A percentile compares a stretch with the other conserved stretches of the same genome.
Conservation (phyloP, 2,888 invertebrate genomes). For the Metellina segmentata region DNA sequence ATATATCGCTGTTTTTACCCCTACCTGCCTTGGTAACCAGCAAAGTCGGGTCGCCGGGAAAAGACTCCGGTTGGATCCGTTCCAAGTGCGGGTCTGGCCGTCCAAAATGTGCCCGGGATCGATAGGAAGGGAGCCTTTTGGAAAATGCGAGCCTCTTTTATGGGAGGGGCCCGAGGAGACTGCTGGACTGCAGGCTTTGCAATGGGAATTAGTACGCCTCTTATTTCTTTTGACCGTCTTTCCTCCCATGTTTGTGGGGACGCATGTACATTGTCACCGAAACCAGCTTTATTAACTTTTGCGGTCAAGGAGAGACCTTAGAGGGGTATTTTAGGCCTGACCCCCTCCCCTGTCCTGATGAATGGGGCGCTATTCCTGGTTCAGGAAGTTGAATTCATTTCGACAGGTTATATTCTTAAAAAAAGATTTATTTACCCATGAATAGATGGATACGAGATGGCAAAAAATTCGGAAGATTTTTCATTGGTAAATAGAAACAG, state of each 20-base stretch:
- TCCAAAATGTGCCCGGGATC: conserved; percentile 65
- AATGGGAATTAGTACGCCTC: conserved; percentile 31
- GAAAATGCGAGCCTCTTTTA: conserved; percentile 8
- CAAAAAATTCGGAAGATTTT: too few relatives aligned
- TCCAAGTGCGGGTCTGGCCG: conserved; percentile 66
- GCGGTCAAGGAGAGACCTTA: conserved; percentile 21
- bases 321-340: too few relatives aligned
- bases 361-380: too few relatives aligned
- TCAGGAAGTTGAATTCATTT: too few relatives aligned
- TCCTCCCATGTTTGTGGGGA: conserved; percentile 25
- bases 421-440: too few relatives aligned
- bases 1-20: conserved; percentile 66
- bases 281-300: conserved; percentile 35
- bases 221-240: background rate
- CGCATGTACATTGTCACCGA: conserved; percentile 28
- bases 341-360: too few relatives aligned
- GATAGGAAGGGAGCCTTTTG: conserved; percentile 47
- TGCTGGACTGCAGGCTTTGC: conserved; percentile 30
- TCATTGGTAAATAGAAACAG: too few relatives aligned
- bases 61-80: conserved; percentile 56
- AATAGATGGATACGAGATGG: too few relatives aligned
- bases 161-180: conserved; percentile 62
- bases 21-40: conserved; percentile 74
- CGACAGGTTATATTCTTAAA: too few relatives aligned
- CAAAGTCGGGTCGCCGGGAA: conserved; percentile 32